Conservation (phyloP, 2,797 vertebrate genomes). For the Toxotes lorentzi region DNA sequence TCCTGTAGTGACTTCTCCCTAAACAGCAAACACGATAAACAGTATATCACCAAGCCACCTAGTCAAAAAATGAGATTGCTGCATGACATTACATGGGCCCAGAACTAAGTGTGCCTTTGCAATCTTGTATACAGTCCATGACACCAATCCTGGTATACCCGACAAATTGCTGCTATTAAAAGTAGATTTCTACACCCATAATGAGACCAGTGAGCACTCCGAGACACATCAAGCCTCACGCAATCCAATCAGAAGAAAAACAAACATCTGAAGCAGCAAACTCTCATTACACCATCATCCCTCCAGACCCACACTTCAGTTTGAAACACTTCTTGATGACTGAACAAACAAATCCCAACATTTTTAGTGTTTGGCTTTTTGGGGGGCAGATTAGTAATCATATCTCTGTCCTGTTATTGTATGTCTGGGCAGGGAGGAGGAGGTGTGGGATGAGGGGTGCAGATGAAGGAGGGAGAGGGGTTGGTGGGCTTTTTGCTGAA, state of each 20-base stretch:
- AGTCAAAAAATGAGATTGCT: conserved; percentile 42
- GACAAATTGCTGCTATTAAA: conserved; percentile 79
- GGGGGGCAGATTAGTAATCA: conserved; percentile 79
- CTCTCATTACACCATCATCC: conserved; percentile 71
- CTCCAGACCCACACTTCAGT: conserved; percentile 67
- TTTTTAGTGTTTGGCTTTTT: conserved; percentile 73
- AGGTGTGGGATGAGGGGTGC: conserved; percentile 15
- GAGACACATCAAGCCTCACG: conserved; percentile 70
- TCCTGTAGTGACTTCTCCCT: conserved; percentile 13
- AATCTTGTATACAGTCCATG: conserved; percentile 43
- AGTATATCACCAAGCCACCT: conserved; percentile 21
- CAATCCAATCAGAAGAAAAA: conserved; percentile 80
- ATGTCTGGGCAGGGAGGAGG: conserved; percentile 67
- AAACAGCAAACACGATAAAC: conserved; percentile 4
- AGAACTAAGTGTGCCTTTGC: conserved; percentile 23
- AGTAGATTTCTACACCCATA: conserved; percentile 67
- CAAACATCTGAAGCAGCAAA: conserved; percentile 77
- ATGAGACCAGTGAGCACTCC: conserved; percentile 58
- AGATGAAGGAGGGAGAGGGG: conserved; percentile 59
- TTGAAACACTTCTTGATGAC: conserved; percentile 81
- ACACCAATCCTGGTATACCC: conserved; percentile 57
- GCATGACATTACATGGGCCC: conserved; percentile 23
- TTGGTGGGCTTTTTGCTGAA: conserved; percentile 73
- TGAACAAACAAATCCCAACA: conserved; percentile 82
- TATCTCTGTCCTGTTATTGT: conserved; percentile 83